These are phyloP conservation scores for Neoaliturus tenellus DNA, from an alignment of 2,888 invertebrate genomes.

Conservation along the genomic window DNA sequence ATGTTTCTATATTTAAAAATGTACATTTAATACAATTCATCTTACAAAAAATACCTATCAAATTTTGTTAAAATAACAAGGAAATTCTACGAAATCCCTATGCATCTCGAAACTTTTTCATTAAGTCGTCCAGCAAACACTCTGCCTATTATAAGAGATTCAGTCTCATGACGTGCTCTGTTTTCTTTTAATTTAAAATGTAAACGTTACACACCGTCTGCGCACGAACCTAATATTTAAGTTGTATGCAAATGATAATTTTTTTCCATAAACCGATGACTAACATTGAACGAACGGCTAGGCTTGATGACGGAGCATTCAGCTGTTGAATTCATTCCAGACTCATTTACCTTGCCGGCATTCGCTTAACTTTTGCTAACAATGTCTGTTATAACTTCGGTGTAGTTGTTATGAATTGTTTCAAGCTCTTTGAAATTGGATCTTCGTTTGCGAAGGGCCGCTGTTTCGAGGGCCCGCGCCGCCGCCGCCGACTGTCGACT, in stretches of 20 bases:
- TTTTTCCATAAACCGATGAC: not conserved
- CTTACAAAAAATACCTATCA: no score
- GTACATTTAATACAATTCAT: no score
- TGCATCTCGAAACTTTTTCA: no score
- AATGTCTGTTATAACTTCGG: conserved; percentile 25
- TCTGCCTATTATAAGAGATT: no score
- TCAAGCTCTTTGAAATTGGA: conserved; percentile 16
- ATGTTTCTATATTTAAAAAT: no score
- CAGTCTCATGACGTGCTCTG: no score
- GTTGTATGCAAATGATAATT: conserved; percentile 26
- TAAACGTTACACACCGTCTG: not conserved
- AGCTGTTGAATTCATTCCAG: not conserved
- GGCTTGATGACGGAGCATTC: not conserved
- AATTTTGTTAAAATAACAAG: no score
- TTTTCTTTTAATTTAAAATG: conserved; percentile 10
- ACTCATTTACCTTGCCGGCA: not conserved
- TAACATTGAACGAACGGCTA: not conserved
- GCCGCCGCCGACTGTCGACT: not conserved
- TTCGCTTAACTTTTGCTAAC: conserved; percentile 14
- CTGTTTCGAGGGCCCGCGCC: not conserved
- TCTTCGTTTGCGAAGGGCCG: not conserved
- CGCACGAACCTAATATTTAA: not conserved
- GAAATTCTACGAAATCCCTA: no score
- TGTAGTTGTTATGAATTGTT: conserved; percentile 7
- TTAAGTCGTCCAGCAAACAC: no score